phyloP scores from a whole-genome alignment of 2,888 invertebrate species.

The Synergus laeviventris region DNA sequence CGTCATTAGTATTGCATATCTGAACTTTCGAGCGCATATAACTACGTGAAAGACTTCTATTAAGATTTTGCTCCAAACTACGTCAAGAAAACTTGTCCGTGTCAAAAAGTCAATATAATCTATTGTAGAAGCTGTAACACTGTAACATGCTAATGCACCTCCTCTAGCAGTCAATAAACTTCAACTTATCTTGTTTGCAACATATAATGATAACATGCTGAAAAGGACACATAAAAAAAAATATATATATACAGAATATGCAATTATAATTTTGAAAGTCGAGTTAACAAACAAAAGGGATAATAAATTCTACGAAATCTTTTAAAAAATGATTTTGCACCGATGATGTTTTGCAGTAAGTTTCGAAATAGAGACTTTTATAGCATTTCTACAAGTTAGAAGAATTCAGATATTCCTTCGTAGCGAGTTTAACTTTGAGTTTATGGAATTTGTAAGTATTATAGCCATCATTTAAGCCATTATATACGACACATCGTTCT shows the following conservation, averaged over 20 bases:
- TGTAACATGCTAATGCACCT: conserved; percentile 4
- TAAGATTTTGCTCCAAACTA: not conserved
- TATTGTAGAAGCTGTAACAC: conserved; percentile 3
- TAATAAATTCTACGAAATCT: too few relatives aligned
- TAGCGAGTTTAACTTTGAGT: not conserved
- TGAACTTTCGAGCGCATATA: not conserved
- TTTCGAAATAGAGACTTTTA: not conserved
- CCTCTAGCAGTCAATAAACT: conserved; percentile 10
- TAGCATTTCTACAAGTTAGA: not conserved
- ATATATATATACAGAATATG: not conserved
- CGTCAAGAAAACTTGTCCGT: conserved; percentile 10
- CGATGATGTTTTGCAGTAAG: not conserved
- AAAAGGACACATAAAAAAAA: not conserved
- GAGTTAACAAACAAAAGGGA: too few relatives aligned
- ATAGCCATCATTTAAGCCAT: not conserved
- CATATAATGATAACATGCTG: not conserved
- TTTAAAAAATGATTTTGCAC: too few relatives aligned
- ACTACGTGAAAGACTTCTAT: not conserved
- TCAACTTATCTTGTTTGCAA: not conserved
- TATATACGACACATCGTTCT: not conserved
- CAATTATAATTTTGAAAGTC: too few relatives aligned
- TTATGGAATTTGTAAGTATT: not conserved
- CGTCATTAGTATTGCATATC: conserved; percentile 10
- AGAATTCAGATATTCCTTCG: not conserved
- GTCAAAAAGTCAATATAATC: conserved; percentile 27